Evolutionary conservation across 2,888 invertebrate species (phyloP).

Genomic region (Tipula unca): DNA sequence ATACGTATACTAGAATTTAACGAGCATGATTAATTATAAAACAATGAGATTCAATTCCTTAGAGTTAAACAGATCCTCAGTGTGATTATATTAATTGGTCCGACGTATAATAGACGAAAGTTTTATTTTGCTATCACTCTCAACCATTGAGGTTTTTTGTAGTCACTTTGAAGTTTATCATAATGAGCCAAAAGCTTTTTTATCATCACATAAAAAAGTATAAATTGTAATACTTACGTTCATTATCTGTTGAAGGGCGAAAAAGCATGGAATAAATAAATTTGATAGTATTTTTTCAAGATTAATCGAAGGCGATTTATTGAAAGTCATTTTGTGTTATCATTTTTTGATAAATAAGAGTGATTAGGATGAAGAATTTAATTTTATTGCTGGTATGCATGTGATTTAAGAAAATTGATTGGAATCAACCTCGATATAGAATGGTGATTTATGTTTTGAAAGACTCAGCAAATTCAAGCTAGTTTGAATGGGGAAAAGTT

Average conservation of each 20-base stretch:
- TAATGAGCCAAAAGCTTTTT: neutral
- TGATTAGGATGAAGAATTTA: neutral
- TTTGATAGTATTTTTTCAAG: neutral
- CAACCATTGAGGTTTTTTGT: no score
- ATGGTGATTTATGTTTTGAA: neutral
- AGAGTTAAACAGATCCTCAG: neutral
- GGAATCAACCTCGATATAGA: neutral
- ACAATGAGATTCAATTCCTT: neutral
- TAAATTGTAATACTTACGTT: neutral
- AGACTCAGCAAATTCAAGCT: no score
- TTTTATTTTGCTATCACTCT: no score
- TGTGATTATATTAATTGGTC: no score
- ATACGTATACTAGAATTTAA: neutral
- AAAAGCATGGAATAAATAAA: neutral
- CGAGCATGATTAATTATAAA: neutral
- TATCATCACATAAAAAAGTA: neutral
- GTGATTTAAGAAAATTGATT: neutral
- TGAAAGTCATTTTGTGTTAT: neutral
- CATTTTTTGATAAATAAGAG: neutral
- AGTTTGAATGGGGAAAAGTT: no score
- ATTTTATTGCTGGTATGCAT: neutral
- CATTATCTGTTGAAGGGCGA: neutral
- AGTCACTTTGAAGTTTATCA: neutral
- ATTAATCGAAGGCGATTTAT: neutral
- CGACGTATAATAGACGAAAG: no score